Conservation (phyloP, 2,888 invertebrate genomes). For the Epinotia ramella region DNA sequence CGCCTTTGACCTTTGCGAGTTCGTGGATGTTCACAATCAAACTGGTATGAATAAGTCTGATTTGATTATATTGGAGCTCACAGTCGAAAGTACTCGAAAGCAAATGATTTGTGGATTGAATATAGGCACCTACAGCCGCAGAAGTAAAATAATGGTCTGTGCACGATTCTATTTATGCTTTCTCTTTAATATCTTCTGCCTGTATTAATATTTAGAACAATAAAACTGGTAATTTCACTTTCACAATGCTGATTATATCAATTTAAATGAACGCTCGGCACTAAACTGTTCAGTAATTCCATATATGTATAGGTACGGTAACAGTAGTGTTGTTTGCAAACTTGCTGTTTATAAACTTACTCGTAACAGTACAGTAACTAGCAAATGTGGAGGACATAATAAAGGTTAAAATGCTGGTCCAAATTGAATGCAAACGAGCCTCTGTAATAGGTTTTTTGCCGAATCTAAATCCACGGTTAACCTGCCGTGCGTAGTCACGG, state of each 20-base stretch:
- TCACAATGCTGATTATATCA: neutral
- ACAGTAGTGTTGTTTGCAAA: neutral
- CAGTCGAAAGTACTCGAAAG: too few relatives aligned
- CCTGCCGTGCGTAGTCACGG: neutral
- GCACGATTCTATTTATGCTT: too few relatives aligned
- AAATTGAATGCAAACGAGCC: neutral
- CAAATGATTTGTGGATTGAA: too few relatives aligned
- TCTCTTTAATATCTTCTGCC: too few relatives aligned
- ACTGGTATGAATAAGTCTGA: neutral
- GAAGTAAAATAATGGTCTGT: too few relatives aligned
- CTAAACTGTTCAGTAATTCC: neutral
- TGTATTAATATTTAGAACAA: neutral
- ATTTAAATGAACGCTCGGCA: neutral
- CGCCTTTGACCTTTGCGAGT: constrained; percentile 66
- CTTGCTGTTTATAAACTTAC: neutral
- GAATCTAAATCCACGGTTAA: neutral
- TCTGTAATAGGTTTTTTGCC: neutral
- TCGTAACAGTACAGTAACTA: neutral
- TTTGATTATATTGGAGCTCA: too few relatives aligned
- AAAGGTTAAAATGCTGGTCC: too few relatives aligned
- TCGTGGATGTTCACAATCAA: neutral
- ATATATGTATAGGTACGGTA: neutral
- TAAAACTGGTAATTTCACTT: constrained; percentile 49
- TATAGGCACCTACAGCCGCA: too few relatives aligned
- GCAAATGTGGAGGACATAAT: too few relatives aligned